These are phyloP conservation scores for Drosophila crucigera DNA, from an alignment of 2,888 invertebrate species.

Conservation along the genomic window DNA sequence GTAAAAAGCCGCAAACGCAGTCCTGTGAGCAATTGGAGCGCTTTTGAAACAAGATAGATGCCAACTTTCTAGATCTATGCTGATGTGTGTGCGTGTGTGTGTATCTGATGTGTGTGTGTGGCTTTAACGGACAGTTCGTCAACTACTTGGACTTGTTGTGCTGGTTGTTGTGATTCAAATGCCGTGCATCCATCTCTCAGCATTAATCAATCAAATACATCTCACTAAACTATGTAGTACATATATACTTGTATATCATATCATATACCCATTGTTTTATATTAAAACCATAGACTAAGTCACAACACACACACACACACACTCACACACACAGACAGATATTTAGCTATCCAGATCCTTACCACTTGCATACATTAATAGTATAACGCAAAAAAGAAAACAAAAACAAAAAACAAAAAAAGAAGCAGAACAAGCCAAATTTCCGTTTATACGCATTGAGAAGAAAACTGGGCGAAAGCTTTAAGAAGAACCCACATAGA, in stretches of 20 bases:
- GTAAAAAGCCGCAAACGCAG: conserved; percentile 78
- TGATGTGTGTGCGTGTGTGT: background rate
- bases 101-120: conserved; percentile 1
- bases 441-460: conserved; percentile 7
- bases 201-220: conserved; percentile 19
- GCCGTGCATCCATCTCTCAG: conserved; percentile 33
- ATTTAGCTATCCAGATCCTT: conserved; percentile 10
- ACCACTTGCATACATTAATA: conserved; percentile 35
- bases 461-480: background rate
- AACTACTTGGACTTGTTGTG: conserved; percentile 6
- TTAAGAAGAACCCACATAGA: background rate
- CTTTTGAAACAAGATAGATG: conserved; percentile 38
- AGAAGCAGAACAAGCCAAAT: conserved; percentile 5
- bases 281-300: conserved; percentile 73
- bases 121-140: conserved; percentile 1
- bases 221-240: conserved; percentile 5
- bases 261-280: conserved; percentile 69
- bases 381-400: conserved; percentile 12
- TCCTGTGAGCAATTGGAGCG: conserved; percentile 82
- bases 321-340: conserved; percentile 12
- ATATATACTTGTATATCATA: background rate
- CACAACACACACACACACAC: conserved; percentile 20
- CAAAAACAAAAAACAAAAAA: background rate
- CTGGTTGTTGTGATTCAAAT: conserved; percentile 33
- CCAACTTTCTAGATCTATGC: background rate